A percentile compares a stretch with the other conserved stretches of the same genome.
phyloP scores from a whole-genome alignment of 2,113 vertebrate genomes.

The Anoplopoma fimbria region DNA sequence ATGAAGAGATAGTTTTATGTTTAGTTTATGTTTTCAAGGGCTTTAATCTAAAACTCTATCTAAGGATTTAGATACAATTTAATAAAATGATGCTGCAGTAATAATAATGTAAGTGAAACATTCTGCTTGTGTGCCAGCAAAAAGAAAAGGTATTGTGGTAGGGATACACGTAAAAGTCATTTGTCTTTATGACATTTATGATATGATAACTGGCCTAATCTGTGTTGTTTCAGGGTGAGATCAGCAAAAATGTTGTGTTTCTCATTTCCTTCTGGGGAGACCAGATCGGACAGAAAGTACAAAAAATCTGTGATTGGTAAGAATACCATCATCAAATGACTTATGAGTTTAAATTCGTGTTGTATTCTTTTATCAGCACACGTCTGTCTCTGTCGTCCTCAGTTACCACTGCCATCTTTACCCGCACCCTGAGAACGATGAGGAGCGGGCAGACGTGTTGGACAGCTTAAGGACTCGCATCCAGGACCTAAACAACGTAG shows the following conservation, averaged over 20 bases:
- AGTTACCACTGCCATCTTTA: constrained; percentile 98
- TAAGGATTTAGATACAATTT: background rate
- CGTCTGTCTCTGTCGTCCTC: constrained; percentile 13
- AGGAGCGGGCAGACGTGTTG: constrained; percentile 89
- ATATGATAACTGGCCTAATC: background rate
- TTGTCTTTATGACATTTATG: background rate
- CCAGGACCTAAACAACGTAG: constrained; percentile 92
- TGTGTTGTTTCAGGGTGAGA: constrained; percentile 87
- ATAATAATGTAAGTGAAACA: background rate
- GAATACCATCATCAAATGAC: constrained; percentile 24
- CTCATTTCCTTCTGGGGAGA: constrained; percentile 98
- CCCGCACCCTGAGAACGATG: constrained; percentile 90
- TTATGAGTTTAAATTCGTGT: background rate
- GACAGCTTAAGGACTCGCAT: constrained; percentile 92
- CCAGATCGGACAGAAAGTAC: constrained; percentile 97
- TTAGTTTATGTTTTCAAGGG: background rate
- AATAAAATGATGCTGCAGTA: background rate
- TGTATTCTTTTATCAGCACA: background rate
- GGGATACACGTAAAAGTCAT: background rate
- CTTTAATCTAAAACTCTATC: background rate
- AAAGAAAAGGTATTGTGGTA: background rate
- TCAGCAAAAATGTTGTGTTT: constrained; percentile 92
- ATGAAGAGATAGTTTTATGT: background rate
- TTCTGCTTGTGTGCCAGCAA: background rate
- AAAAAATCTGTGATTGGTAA: constrained; percentile 99